Evolutionary conservation across 2,888 invertebrate genomes (phyloP).

Genomic region (Carpatolechia fugitivella): DNA sequence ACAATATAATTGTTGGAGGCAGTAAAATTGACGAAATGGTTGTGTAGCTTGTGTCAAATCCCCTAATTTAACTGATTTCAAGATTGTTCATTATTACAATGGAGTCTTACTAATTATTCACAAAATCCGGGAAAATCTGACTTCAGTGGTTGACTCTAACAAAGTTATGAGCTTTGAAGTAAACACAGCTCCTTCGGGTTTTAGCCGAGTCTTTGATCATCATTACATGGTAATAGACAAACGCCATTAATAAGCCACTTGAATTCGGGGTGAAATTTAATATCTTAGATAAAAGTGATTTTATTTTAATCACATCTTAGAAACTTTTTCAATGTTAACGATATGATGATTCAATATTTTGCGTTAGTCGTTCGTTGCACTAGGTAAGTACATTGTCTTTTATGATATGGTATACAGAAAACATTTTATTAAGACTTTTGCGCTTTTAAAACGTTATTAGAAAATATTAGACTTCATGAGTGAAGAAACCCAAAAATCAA

Average conservation of each 20-base stretch:
- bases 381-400: too few species aligned
- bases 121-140: conserved; percentile 1
- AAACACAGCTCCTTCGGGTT: not conserved
- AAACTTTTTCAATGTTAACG: too few species aligned
- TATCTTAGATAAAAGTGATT: too few species aligned
- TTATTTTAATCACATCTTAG: too few species aligned
- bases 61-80: conserved; percentile 6
- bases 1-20: not conserved
- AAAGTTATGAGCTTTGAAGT: not conserved
- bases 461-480: too few species aligned
- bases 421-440: too few species aligned
- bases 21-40: conserved; percentile 9
- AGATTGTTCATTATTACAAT: not conserved
- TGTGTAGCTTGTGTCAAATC: conserved; percentile 14
- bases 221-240: not conserved
- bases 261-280: too few species aligned
- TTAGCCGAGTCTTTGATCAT: not conserved
- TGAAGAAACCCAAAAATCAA: too few species aligned
- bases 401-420: too few species aligned
- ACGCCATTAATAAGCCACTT: not conserved
- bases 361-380: too few species aligned
- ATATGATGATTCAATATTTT: too few species aligned
- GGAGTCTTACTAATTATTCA: conserved; percentile 9
- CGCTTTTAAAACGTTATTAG: too few species aligned
- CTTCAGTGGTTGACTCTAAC: conserved; percentile 1